Conservation (phyloP, 2,113 vertebrate genomes). For the Oriolus oriolus region DNA sequence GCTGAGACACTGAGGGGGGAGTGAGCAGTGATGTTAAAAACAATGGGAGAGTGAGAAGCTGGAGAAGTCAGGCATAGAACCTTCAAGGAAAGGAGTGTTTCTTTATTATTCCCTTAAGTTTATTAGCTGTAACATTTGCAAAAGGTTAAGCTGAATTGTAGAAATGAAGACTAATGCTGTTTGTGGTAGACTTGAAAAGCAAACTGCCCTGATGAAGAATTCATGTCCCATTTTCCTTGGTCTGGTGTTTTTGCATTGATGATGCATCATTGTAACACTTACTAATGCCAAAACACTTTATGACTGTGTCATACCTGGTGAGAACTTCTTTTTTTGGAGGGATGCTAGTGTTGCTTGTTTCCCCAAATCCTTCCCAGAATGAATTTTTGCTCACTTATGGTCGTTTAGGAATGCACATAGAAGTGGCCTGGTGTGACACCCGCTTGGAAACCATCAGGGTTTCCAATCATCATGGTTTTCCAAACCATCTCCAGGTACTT, state of each 20-base stretch:
- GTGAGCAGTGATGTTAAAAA: rapidly evolving
- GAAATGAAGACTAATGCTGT: background rate
- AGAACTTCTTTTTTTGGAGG: background rate
- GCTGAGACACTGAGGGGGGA: background rate
- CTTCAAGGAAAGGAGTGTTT: background rate
- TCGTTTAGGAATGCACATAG: background rate
- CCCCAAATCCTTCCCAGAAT: background rate
- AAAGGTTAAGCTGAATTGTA: background rate
- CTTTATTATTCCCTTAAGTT: background rate
- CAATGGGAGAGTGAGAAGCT: rapidly evolving
- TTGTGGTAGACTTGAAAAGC: background rate
- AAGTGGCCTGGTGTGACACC: background rate
- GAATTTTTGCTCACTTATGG: background rate
- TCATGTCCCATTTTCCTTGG: background rate
- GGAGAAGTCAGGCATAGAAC: background rate
- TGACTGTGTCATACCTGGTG: background rate
- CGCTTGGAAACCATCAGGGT: background rate
- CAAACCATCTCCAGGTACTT: no score
- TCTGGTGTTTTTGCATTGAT: background rate
- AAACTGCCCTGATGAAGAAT: background rate
- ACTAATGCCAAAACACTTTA: background rate
- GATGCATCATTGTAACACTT: background rate
- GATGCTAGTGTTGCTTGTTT: background rate
- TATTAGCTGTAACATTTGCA: background rate
- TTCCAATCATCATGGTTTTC: no score